phyloP scores from a whole-genome alignment of 2,888 invertebrate genomes.

The Harpalus rufipes region DNA sequence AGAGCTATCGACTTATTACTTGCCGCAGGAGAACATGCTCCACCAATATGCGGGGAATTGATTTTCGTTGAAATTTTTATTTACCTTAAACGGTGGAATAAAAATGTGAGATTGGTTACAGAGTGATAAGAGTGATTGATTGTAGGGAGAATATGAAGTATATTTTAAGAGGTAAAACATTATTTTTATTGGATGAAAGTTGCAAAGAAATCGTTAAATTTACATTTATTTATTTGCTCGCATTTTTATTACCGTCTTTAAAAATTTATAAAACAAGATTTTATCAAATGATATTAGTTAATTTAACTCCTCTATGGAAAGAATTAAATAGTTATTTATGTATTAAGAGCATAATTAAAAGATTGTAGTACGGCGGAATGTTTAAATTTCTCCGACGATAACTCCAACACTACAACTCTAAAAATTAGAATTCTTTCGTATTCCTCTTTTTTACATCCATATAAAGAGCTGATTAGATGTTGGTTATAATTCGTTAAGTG shows the following conservation, averaged over 20 bases:
- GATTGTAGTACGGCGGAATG: too few species aligned
- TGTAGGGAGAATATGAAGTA: not conserved
- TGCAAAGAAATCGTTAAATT: not conserved
- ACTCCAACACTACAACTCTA: too few species aligned
- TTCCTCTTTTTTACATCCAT: too few species aligned
- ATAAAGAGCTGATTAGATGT: too few species aligned
- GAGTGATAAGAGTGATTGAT: slow-evolving; percentile 37
- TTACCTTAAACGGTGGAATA: slow-evolving; percentile 43
- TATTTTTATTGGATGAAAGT: slow-evolving; percentile 2
- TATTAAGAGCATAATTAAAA: too few species aligned
- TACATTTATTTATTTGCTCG: not conserved
- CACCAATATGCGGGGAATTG: slow-evolving; percentile 29
- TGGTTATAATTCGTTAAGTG: too few species aligned
- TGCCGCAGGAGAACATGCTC: slow-evolving; percentile 14
- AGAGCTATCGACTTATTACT: slow-evolving; percentile 27
- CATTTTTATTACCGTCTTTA: not conserved
- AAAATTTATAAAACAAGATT: too few species aligned
- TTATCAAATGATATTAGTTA: not conserved
- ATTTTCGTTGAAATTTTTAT: slow-evolving; percentile 48
- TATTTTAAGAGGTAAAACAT: slow-evolving; percentile 21
- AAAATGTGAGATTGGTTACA: slow-evolving; percentile 42
- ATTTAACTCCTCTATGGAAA: too few species aligned
- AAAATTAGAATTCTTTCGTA: too few species aligned
- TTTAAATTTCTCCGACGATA: too few species aligned
- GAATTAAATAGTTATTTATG: too few species aligned